Evolutionary conservation across 2,113 vertebrate genomes (phyloP).

Genomic region (Odontesthes bonariensis): DNA sequence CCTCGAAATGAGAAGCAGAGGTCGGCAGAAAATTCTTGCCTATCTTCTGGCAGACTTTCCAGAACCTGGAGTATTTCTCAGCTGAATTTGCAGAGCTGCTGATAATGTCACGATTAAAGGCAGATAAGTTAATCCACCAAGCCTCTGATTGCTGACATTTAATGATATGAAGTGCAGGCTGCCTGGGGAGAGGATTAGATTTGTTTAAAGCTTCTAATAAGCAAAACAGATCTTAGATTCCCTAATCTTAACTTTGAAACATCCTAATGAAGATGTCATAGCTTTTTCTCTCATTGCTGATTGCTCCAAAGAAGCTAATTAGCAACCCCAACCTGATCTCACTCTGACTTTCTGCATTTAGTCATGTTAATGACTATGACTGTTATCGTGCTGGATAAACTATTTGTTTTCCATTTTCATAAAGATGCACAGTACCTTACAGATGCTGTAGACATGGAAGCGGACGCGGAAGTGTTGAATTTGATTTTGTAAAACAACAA

Average conservation of each 20-base stretch:
- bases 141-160: constrained; percentile 71
- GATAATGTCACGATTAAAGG: constrained; percentile 69
- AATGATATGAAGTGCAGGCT: constrained; percentile 49
- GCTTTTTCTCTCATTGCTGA: constrained; percentile 20
- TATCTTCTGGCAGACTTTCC: constrained; percentile 37
- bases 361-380: constrained; percentile 32
- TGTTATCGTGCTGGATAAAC: constrained; percentile 23
- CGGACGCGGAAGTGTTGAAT: constrained; percentile 28
- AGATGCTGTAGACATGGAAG: constrained; percentile 41
- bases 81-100: constrained; percentile 44
- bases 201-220: constrained; percentile 47
- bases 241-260: constrained; percentile 49
- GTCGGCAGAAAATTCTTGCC: constrained; percentile 41
- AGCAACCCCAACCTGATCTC: constrained; percentile 39
- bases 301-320: constrained; percentile 51
- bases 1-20: constrained; percentile 26
- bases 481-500: constrained; percentile 50
- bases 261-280: constrained; percentile 63
- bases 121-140: constrained; percentile 71
- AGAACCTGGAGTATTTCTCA: constrained; percentile 46
- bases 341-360: constrained; percentile 36
- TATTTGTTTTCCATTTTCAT: constrained; percentile 61
- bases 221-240: constrained; percentile 25
- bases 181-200: constrained; percentile 44
- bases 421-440: constrained; percentile 44